Percentiles rank a stretch among this genome's conserved stretches.
phyloP scores from a whole-genome alignment of 2,113 vertebrate genomes.

The Aegotheles bennettii region DNA sequence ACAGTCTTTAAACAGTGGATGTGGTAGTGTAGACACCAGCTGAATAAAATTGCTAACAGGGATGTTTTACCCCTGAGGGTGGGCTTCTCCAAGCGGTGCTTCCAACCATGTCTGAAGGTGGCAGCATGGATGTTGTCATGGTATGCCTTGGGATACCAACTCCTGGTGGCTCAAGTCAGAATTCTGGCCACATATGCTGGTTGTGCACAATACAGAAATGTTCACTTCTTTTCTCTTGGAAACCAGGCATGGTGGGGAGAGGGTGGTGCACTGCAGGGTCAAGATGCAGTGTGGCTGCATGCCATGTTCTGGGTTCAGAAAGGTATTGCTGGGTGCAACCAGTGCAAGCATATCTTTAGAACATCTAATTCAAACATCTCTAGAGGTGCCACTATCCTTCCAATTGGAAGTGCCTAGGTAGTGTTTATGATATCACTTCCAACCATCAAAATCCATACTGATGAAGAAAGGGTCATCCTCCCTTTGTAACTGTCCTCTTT shows the following conservation, averaged over 20 bases:
- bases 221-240: neutral
- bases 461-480: neutral
- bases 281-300: neutral
- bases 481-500: no score
- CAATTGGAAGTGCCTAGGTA: neutral
- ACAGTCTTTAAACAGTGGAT: neutral
- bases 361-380: neutral
- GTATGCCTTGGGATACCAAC: neutral
- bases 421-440: neutral
- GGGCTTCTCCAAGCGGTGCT: neutral
- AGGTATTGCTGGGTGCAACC: neutral
- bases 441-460: neutral
- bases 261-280: fast-evolving
- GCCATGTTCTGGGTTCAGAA: neutral
- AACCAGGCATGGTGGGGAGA: neutral
- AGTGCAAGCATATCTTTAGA: neutral
- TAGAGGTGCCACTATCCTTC: no score
- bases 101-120: neutral
- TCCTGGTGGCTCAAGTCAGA: neutral
- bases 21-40: no score
- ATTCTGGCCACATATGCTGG: neutral
- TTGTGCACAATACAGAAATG: neutral
- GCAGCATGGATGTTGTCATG: fast-evolving
- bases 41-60: fast-evolving
- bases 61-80: neutral